Conservation (phyloP, 2,113 vertebrate genomes). For the Amazona guildingii region DNA sequence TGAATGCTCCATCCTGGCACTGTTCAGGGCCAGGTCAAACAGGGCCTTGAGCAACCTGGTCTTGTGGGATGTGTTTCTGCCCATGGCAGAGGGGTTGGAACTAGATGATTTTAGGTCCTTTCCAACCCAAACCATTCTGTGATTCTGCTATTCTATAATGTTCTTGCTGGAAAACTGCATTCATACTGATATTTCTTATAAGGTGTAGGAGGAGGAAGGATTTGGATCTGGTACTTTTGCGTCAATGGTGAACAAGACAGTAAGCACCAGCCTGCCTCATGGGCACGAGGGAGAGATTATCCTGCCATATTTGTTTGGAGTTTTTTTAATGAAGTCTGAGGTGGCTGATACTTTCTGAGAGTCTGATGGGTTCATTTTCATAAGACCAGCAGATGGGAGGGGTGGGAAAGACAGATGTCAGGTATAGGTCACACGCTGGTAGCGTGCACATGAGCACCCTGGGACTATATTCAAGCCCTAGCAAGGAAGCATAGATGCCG, state of each 20-base stretch:
- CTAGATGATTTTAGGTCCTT: neutral
- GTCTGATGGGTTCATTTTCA: neutral
- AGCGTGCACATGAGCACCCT: neutral
- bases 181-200: neutral
- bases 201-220: neutral
- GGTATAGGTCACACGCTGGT: neutral
- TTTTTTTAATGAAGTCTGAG: neutral
- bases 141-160: neutral
- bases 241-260: fast-evolving
- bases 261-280: neutral
- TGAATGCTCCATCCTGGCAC: neutral
- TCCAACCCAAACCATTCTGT: neutral
- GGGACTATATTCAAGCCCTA: neutral
- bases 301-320: neutral
- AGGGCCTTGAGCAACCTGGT: neutral
- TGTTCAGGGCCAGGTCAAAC: neutral
- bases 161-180: neutral
- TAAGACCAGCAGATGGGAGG: neutral
- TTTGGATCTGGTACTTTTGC: neutral
- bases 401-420: neutral
- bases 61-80: neutral
- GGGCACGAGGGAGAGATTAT: neutral
- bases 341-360: neutral
- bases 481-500: neutral
- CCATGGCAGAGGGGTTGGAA: neutral